These are phyloP conservation scores for Morone chrysops DNA, from an alignment of 2,113 vertebrate genomes.

Conservation along the genomic window DNA sequence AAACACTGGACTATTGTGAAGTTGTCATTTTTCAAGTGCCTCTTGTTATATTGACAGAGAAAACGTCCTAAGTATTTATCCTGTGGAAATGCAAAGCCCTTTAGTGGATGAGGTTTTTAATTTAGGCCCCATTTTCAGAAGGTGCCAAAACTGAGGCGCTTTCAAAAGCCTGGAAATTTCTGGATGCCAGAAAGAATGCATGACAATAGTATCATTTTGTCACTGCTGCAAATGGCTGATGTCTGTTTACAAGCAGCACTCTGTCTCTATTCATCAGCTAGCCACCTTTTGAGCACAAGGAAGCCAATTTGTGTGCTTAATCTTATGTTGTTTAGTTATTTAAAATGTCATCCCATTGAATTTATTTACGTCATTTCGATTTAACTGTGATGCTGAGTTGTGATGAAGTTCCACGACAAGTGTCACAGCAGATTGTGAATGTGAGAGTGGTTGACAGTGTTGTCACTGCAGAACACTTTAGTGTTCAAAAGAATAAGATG, in stretches of 20 bases:
- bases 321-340: slow-evolving; percentile 4
- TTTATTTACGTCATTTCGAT: slow-evolving; percentile 14
- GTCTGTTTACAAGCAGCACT: not conserved
- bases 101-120: not conserved
- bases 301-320: not conserved
- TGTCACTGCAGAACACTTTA: not conserved
- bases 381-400: slow-evolving; percentile 23
- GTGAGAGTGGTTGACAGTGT: slow-evolving; percentile 15
- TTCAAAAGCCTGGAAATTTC: slow-evolving; percentile 9
- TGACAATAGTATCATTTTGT: not conserved
- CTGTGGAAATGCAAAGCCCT: slow-evolving; percentile 4
- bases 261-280: not conserved
- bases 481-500: slow-evolving; percentile 13
- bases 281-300: not conserved
- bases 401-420: slow-evolving; percentile 14
- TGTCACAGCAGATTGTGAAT: slow-evolving; percentile 31
- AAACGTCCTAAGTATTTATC: not conserved
- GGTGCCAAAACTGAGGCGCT: not conserved
- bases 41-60: slow-evolving; percentile 2
- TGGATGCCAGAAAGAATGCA: not conserved
- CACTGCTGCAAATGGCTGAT: not conserved
- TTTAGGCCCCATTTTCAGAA: slow-evolving; percentile 10
- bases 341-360: slow-evolving; percentile 9
- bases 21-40: not conserved
- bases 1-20: not conserved